Conservation (phyloP, 2,797 vertebrate species). For the Pipistrellus kuhlii region DNA sequence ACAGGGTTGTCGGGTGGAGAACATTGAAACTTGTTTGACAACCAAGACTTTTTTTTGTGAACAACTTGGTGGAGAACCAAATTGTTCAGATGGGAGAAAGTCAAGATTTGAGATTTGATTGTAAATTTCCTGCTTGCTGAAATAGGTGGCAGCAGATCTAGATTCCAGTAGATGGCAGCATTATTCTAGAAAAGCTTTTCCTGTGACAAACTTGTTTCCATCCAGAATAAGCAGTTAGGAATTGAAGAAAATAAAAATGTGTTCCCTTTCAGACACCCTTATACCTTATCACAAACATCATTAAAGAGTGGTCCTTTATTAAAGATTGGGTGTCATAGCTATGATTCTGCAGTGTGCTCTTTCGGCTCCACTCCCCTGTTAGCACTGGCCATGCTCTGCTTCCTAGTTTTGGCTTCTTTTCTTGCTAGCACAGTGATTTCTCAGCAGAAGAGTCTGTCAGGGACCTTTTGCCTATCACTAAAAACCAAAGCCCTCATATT, state of each 20-base stretch:
- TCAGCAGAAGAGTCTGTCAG: background rate
- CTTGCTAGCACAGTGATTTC: background rate
- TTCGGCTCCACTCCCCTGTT: background rate
- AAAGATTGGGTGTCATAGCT: background rate
- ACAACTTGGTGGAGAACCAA: background rate
- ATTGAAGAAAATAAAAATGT: background rate
- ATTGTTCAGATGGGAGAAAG: background rate
- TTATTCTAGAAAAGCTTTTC: conserved; percentile 42
- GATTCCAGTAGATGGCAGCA: conserved; percentile 52
- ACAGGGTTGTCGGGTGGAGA: background rate
- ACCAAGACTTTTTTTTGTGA: background rate
- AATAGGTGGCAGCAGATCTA: background rate
- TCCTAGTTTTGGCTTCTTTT: background rate
- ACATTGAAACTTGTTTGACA: background rate
- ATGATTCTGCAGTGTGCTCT: background rate
- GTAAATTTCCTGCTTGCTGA: background rate
- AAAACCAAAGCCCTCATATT: background rate
- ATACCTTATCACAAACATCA: background rate
- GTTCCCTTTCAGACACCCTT: background rate
- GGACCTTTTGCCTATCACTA: background rate
- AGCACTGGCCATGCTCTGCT: background rate
- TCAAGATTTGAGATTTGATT: background rate
- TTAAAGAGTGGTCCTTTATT: background rate
- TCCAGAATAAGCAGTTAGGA: background rate
- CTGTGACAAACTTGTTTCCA: background rate